phyloP scores from a whole-genome alignment of 2,888 invertebrate species.

The Hetaerina titia region DNA sequence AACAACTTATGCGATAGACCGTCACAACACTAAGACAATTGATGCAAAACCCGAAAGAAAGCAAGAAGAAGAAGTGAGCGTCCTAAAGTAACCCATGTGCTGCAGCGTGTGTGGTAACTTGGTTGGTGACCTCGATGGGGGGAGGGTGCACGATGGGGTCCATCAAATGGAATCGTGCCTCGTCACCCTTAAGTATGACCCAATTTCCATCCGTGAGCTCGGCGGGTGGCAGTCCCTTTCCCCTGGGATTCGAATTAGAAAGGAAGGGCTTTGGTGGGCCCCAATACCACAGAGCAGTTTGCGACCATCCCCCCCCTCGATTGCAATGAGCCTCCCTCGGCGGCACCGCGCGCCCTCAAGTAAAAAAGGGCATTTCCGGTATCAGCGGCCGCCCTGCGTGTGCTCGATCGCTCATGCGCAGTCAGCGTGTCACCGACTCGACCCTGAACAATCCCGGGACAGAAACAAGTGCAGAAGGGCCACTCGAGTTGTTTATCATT shows the following conservation, averaged over 20 bases:
- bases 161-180: neutral
- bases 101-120: neutral
- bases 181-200: neutral
- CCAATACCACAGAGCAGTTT: neutral
- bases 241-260: neutral
- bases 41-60: too few relatives aligned
- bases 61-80: too few relatives aligned
- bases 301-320: neutral
- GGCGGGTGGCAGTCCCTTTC: neutral
- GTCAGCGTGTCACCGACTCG: neutral
- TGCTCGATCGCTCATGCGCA: neutral
- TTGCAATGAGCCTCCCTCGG: neutral
- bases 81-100: too few relatives aligned
- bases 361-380: neutral
- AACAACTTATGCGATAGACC: too few relatives aligned
- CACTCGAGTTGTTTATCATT: slow-evolving; percentile 46
- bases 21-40: too few relatives aligned
- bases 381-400: neutral
- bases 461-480: neutral
- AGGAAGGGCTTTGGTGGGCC: neutral
- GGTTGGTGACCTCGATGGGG: neutral
- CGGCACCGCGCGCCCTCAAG: neutral
- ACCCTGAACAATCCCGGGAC: neutral
- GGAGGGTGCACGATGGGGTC: neutral
- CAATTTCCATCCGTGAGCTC: neutral